Evolutionary conservation across 1,140 invertebrate species (phyloP).

Genomic region (Caerostris extrusa): DNA sequence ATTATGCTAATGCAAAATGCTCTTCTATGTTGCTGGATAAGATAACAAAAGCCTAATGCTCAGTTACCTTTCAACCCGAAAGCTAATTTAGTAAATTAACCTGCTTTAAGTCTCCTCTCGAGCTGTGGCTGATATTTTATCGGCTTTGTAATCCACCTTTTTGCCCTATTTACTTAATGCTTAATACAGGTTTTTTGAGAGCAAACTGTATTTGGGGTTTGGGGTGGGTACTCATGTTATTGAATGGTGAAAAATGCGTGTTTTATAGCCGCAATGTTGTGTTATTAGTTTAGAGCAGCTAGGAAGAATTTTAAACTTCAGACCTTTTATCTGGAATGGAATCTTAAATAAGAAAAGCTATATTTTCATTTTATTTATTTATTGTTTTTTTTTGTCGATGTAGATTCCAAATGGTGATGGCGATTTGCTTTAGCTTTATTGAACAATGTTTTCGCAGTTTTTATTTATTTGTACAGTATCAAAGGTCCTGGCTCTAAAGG

Average conservation of each 20-base stretch:
- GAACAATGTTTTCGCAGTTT: too few relatives aligned
- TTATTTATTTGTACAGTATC: too few relatives aligned
- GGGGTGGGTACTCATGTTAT: too few relatives aligned
- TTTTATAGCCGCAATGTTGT: neutral
- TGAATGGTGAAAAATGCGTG: neutral
- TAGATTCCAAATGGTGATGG: too few relatives aligned
- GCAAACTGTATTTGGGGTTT: neutral
- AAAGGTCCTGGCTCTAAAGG: too few relatives aligned
- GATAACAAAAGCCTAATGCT: constrained; percentile 57
- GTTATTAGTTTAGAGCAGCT: neutral
- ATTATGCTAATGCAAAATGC: constrained; percentile 49
- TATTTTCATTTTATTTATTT: neutral
- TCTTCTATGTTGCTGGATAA: neutral
- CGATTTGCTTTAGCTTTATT: too few relatives aligned
- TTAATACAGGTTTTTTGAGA: constrained; percentile 27
- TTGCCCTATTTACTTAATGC: constrained; percentile 55
- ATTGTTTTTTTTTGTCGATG: too few relatives aligned
- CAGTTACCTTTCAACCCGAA: constrained; percentile 45
- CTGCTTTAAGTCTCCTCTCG: constrained; percentile 16
- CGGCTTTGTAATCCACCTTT: constrained; percentile 49
- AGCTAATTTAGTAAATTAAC: constrained; percentile 60
- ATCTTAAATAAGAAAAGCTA: neutral
- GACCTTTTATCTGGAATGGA: constrained; percentile 2
- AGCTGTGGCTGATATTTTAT: neutral
- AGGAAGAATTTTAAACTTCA: neutral